Evolutionary conservation across 2,888 invertebrate species (phyloP).

Genomic region (Listrodromus nycthemerus): DNA sequence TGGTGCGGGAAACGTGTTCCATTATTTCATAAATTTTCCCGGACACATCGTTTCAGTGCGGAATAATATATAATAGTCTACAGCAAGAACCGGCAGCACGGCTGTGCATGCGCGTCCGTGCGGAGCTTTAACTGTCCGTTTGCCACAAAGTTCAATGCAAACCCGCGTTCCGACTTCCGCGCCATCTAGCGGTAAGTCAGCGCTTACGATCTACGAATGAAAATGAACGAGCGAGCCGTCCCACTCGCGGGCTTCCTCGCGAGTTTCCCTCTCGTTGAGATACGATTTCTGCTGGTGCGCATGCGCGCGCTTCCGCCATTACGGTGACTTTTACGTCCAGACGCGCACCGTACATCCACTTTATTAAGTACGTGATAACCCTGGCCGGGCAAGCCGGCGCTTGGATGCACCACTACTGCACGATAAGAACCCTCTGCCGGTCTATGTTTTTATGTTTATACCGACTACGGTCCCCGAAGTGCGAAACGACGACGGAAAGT

Average conservation of each 20-base stretch:
- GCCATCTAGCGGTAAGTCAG: conserved; percentile 22
- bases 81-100: neutral
- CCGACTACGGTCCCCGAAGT: conserved; percentile 2
- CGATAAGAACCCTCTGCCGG: conserved; percentile 14
- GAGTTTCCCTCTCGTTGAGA: conserved; percentile 44
- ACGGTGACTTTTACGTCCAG: conserved; percentile 44
- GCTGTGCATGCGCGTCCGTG: neutral
- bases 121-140: neutral
- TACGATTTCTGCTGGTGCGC: conserved; percentile 41
- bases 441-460: conserved; percentile 30
- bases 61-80: neutral
- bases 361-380: conserved; percentile 71
- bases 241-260: conserved; percentile 5
- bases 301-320: conserved; percentile 7
- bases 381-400: conserved; percentile 3
- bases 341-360: conserved; percentile 56
- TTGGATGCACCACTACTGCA: neutral
- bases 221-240: conserved; percentile 48
- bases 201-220: conserved; percentile 45
- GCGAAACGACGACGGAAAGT: conserved; percentile 51
- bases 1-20: neutral
- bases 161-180: conserved; percentile 5
- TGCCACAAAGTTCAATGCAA: conserved; percentile 27
- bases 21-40: conserved; percentile 26
- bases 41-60: neutral